phyloP scores from a whole-genome alignment of 2,113 vertebrate genomes.

The Falcunculus frontatus region DNA sequence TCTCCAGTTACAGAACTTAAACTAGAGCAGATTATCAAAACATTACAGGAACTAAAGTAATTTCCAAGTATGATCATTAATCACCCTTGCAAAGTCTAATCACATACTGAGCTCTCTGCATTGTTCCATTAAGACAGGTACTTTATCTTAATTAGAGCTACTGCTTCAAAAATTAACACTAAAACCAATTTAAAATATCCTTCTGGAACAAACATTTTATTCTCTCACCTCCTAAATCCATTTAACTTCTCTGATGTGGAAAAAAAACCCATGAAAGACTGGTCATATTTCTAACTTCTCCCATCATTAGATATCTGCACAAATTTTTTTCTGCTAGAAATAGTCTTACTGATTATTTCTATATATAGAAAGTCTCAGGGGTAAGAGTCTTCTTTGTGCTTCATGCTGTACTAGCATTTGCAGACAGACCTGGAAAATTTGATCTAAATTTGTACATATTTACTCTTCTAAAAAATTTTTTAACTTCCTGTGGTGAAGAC shows the following conservation, averaged over 20 bases:
- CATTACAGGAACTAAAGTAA: conserved; percentile 2
- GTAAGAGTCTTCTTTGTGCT: neutral
- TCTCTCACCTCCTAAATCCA: neutral
- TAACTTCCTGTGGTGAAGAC: neutral
- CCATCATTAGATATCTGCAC: neutral
- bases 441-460: neutral
- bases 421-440: neutral
- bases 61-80: conserved; percentile 26
- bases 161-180: conserved; percentile 9
- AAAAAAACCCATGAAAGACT: neutral
- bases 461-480: neutral
- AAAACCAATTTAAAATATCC: neutral
- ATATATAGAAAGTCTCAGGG: neutral
- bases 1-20: neutral
- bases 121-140: conserved; percentile 26
- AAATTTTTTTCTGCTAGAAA: neutral
- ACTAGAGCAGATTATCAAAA: neutral
- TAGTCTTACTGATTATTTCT: neutral
- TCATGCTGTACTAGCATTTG: neutral
- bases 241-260: neutral
- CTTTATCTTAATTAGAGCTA: conserved; percentile 28
- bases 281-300: neutral
- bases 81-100: neutral
- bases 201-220: neutral
- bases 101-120: neutral